These are phyloP conservation scores for Metacarcinus magister DNA, from an alignment of 2,888 invertebrate species.

Conservation along the genomic window DNA sequence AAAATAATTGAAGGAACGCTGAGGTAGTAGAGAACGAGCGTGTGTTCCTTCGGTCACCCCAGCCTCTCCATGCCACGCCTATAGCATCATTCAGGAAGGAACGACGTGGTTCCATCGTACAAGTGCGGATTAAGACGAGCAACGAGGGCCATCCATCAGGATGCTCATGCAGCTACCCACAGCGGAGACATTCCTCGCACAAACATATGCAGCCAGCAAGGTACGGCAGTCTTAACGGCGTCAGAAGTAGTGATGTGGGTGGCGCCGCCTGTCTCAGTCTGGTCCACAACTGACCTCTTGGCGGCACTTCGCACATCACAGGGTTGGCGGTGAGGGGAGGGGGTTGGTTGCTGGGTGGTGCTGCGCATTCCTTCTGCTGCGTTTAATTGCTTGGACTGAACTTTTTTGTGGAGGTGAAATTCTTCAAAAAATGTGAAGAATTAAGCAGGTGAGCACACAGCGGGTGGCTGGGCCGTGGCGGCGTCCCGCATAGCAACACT, in stretches of 20 bases:
- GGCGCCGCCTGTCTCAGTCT: constrained; percentile 41
- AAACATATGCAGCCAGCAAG: neutral
- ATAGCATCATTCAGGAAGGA: neutral
- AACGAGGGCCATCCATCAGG: neutral
- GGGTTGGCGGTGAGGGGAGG: neutral
- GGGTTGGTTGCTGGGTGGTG: neutral
- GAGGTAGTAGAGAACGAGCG: neutral
- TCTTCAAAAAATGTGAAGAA: neutral
- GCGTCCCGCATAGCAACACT: constrained; percentile 30
- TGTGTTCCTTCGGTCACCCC: neutral
- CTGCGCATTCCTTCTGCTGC: neutral
- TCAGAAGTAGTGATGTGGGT: constrained; percentile 33
- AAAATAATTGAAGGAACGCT: neutral
- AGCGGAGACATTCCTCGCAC: neutral
- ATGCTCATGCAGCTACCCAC: neutral
- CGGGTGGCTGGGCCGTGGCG: neutral
- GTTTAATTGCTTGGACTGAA: neutral
- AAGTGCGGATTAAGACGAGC: neutral
- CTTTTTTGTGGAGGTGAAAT: neutral
- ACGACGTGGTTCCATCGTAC: neutral
- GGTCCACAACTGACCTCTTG: neutral
- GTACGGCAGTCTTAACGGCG: constrained; percentile 31
- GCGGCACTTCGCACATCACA: neutral
- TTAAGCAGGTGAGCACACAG: constrained; percentile 18
- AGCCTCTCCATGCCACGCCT: neutral